phyloP scores from a whole-genome alignment of 2,113 vertebrate species.

The Oryzias melastigma region DNA sequence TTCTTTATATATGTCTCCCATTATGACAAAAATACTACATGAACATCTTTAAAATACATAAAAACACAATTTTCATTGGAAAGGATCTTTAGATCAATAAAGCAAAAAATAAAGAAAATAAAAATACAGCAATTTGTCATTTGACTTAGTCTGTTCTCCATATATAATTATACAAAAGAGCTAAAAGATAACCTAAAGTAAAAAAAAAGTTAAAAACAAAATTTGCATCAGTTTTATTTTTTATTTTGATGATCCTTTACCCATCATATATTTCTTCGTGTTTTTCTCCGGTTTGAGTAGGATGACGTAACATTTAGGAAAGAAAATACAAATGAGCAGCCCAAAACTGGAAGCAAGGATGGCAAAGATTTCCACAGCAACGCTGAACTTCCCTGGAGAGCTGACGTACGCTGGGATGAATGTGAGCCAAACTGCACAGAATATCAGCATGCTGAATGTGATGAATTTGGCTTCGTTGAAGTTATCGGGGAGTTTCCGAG shows the following conservation, averaged over 20 bases:
- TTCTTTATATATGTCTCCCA: no score
- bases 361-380: constrained; percentile 28
- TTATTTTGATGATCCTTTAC: not conserved
- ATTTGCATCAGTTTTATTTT: not conserved
- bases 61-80: no score
- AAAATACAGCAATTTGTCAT: no score
- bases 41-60: no score
- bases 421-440: constrained; percentile 20
- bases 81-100: no score
- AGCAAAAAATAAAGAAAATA: no score
- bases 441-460: constrained; percentile 25
- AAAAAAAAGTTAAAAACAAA: not conserved
- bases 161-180: no score
- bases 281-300: constrained; percentile 9
- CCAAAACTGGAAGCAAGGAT: constrained; percentile 21
- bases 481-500: constrained; percentile 14
- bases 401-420: constrained; percentile 25
- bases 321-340: constrained; percentile 4
- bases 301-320: constrained; percentile 13
- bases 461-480: constrained; percentile 27
- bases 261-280: constrained; percentile 11
- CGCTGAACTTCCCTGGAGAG: constrained; percentile 8
- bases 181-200: no score
- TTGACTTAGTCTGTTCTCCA: no score
- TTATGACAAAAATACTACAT: no score